phyloP scores from a whole-genome alignment of 1,140 invertebrate species.

The Leptopilina boulardi region DNA sequence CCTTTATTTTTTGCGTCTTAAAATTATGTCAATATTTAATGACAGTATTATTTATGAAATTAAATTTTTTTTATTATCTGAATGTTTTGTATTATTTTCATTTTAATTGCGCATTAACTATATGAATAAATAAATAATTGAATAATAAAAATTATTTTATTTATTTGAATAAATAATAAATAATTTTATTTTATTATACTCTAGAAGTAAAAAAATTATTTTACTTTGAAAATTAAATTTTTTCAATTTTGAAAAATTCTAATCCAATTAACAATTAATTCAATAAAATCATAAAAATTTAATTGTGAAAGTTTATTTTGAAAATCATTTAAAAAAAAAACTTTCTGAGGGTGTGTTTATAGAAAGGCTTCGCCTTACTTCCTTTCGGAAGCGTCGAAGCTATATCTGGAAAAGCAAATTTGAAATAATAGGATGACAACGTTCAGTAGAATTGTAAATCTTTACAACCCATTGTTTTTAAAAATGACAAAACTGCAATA shows the following conservation, averaged over 20 bases:
- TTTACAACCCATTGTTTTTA: constrained; percentile 23
- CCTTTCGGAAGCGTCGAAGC: not conserved
- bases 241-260: too few species aligned
- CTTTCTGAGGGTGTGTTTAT: constrained; percentile 17
- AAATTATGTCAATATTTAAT: not conserved
- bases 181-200: too few species aligned
- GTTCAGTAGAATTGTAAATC: constrained; percentile 6
- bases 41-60: not conserved
- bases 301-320: too few species aligned
- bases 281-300: too few species aligned
- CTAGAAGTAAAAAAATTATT: too few species aligned
- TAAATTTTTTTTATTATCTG: not conserved
- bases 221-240: too few species aligned
- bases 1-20: not conserved
- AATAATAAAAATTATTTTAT: too few species aligned
- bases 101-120: too few species aligned
- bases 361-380: constrained; percentile 18
- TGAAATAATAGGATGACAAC: constrained; percentile 7
- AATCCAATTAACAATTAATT: too few species aligned
- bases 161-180: too few species aligned
- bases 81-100: not conserved
- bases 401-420: not conserved
- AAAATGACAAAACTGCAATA: constrained; percentile 20
- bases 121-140: too few species aligned
- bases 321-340: not conserved